Conservation (phyloP, 2,797 vertebrate genomes). For the Vespertilio murinus region DNA sequence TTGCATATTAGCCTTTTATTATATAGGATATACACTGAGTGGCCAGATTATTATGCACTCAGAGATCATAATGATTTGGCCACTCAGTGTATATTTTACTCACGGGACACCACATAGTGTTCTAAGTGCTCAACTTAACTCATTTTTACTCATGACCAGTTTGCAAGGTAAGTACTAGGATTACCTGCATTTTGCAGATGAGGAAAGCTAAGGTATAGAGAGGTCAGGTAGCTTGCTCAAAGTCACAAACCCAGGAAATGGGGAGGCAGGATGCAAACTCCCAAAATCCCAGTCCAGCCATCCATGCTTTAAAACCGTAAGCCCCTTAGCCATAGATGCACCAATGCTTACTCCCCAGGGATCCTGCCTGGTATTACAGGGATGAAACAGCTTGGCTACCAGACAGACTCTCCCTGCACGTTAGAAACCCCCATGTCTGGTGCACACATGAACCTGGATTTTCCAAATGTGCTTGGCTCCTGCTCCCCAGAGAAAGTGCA, state of each 20-base stretch:
- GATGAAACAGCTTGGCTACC: neutral
- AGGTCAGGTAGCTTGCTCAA: neutral
- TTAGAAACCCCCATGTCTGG: conserved; percentile 36
- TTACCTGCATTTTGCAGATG: neutral
- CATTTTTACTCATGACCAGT: neutral
- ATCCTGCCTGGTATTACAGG: neutral
- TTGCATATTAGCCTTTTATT: no score
- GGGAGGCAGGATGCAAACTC: neutral
- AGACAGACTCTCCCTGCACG: neutral
- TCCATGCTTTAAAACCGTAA: neutral
- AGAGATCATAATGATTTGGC: no score
- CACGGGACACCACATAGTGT: neutral
- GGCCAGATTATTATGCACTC: no score
- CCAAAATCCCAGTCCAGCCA: neutral
- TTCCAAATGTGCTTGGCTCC: conserved; percentile 56
- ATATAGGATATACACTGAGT: no score
- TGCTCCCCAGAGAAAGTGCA: conserved; percentile 72
- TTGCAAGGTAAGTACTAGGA: neutral
- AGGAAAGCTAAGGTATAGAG: neutral
- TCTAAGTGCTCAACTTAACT: neutral
- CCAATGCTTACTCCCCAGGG: neutral
- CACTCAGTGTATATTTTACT: neutral
- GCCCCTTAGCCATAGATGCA: rapidly evolving
- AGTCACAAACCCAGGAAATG: neutral
- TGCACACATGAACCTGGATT: conserved; percentile 35